These are phyloP conservation scores for Chelmon rostratus DNA, from an alignment of 2,797 vertebrate genomes.

Conservation along the genomic window DNA sequence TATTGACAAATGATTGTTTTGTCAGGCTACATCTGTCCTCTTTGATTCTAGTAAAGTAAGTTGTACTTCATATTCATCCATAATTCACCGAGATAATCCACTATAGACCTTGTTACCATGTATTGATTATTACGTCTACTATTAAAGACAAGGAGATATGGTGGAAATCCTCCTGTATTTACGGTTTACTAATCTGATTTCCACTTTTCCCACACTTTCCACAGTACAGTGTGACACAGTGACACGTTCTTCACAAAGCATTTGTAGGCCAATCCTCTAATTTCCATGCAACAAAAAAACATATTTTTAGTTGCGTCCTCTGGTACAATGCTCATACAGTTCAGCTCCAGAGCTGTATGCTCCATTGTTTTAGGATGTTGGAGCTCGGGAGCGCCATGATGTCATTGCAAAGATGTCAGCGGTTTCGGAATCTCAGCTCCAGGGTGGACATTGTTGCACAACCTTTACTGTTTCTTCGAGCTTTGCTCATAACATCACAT, in stretches of 20 bases:
- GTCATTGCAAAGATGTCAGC: conserved; percentile 70
- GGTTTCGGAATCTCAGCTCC: conserved; percentile 59
- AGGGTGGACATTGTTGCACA: conserved; percentile 67
- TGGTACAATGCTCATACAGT: conserved; percentile 12
- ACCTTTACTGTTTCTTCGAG: conserved; percentile 51
- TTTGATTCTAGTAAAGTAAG: not conserved
- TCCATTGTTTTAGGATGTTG: conserved; percentile 44
- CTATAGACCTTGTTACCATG: not conserved
- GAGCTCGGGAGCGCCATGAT: conserved; percentile 55
- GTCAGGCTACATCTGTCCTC: conserved; percentile 1
- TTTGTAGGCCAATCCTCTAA: not conserved
- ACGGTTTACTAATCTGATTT: not conserved
- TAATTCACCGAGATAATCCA: conserved; percentile 7
- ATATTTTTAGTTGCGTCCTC: conserved; percentile 1
- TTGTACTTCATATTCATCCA: not conserved
- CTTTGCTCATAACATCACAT: conserved; percentile 64
- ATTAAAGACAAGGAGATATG: not conserved
- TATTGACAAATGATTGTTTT: not conserved
- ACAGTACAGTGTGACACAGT: not conserved
- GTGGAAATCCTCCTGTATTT: conserved; percentile 6
- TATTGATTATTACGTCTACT: not conserved
- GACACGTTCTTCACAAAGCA: not conserved
- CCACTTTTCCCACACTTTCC: not conserved
- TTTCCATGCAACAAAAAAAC: conserved; percentile 2
- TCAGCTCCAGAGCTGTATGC: conserved; percentile 23